These are phyloP conservation scores for Prostheceraeus crozeri DNA, from an alignment of 2,888 invertebrate genomes.

Conservation along the genomic window DNA sequence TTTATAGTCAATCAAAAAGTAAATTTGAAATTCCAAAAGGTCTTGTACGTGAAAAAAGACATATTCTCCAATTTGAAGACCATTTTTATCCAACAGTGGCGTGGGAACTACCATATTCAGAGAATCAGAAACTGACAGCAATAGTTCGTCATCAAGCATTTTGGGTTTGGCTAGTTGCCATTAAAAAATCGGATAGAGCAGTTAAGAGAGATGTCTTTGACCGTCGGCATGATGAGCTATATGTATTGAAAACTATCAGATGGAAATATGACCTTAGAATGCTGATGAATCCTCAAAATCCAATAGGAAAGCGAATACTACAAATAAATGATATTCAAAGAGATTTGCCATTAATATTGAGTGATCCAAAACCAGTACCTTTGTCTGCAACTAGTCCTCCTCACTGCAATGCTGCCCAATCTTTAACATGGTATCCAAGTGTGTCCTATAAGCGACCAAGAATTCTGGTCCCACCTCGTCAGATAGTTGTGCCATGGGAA, in stretches of 20 bases:
- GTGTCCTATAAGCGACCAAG: constrained; percentile 21
- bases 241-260: constrained; percentile 33
- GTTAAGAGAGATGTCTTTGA: constrained; percentile 22
- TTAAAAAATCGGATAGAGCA: constrained; percentile 3
- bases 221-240: constrained; percentile 18
- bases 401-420: constrained; percentile 36
- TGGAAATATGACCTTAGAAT: constrained; percentile 30
- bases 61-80: constrained; percentile 32
- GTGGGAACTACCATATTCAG: constrained; percentile 34
- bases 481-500: constrained; percentile 32
- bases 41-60: neutral
- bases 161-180: constrained; percentile 36
- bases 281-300: constrained; percentile 31
- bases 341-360: constrained; percentile 28
- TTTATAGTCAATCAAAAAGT: constrained; percentile 34
- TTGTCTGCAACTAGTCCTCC: constrained; percentile 34
- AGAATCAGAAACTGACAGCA: constrained; percentile 29
- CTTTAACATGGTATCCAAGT: constrained; percentile 35
- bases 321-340: constrained; percentile 29
- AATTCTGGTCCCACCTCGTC: constrained; percentile 35
- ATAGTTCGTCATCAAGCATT: constrained; percentile 35
- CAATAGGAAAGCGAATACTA: constrained; percentile 26
- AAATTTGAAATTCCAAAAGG: constrained; percentile 31
- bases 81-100: constrained; percentile 37
- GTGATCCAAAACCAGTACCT: constrained; percentile 24